Base-by-base conservation (phyloP, 2,113 vertebrate genomes). In the Brachyhypopomus gauderio region DNA sequence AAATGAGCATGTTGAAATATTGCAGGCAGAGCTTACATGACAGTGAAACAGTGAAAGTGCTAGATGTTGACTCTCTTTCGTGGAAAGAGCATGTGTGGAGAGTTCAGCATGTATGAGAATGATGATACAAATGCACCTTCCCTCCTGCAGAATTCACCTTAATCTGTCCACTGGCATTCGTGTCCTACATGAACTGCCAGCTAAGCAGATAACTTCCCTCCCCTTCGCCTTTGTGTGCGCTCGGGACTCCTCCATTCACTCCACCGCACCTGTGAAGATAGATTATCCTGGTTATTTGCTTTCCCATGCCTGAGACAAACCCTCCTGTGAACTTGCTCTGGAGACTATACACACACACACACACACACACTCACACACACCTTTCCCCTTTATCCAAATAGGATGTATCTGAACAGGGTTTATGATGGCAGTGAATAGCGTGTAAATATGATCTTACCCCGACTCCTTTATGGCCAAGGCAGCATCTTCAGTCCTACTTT, bases 361-460 rank as follows among this genome's bases (percentile, higher is more conserved):
- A 73, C 78, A 86, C 80, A 86, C 82, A 81, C 88, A 85, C n/a
- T n/a, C 86, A 87, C 86, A 92, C 75, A 83, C 72, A 62, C 66
- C 77, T 88, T 83, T 75, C 80, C 87, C 86, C 88, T 91, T 92
- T 90, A 92, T 92, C 89, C 82, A 41, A 90, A 90, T 88, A 92
- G 91, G 91, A 93, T 92, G 92, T 92, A 91, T 89, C 84, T 80
- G 81, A 92, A 89, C 87, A 88, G 90, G 86, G 84, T 88, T 85
- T 90, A 90, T 88, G 90, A 89, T 86, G 83, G 30, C 82, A 72
- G 81, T 92, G 90, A 92, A 92, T 90, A 83, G 89, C 88, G 90
- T 82, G 88, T 92, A 91, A 93, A 94, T 92, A 93, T 92, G 90
- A 93, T 93, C 91, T 92, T 88, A 87, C 85, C 76, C 36, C 84